phyloP scores from a whole-genome alignment of 2,888 invertebrate genomes.

The Agelastica alni region DNA sequence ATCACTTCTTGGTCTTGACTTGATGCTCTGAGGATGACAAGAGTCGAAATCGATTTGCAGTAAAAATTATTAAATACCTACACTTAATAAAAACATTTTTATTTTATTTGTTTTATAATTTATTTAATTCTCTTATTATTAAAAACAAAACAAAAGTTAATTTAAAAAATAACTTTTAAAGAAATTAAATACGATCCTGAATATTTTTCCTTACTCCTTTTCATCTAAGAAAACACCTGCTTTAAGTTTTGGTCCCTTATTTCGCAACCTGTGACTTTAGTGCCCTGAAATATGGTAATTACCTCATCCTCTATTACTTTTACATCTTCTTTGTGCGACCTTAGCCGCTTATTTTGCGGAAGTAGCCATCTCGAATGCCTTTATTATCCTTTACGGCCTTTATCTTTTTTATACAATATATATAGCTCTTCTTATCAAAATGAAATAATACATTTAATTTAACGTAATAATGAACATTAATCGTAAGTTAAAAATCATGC shows the following conservation, averaged over 20 bases:
- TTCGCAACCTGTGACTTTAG: conserved; percentile 17
- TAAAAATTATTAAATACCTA: no score
- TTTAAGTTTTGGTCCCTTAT: conserved; percentile 10
- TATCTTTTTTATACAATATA: not conserved
- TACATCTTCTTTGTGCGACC: conserved; percentile 42
- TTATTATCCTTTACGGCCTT: conserved; percentile 22
- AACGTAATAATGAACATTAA: no score
- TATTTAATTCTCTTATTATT: no score
- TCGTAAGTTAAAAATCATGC: no score
- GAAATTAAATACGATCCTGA: conserved; percentile 2
- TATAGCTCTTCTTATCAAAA: not conserved
- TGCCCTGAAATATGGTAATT: conserved; percentile 50
- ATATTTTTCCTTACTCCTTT: conserved; percentile 1
- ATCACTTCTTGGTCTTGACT: no score
- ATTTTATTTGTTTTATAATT: no score
- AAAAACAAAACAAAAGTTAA: not conserved
- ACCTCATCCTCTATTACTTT: conserved; percentile 48
- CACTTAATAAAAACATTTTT: no score
- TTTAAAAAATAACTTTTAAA: not conserved
- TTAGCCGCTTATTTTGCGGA: conserved; percentile 39
- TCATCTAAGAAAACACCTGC: conserved; percentile 12
- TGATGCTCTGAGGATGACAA: no score
- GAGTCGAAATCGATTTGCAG: no score
- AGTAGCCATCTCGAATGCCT: conserved; percentile 42
- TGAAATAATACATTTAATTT: no score